Conservation (phyloP, 2,113 vertebrate genomes). For the Psammodynastes pulverulentus region DNA sequence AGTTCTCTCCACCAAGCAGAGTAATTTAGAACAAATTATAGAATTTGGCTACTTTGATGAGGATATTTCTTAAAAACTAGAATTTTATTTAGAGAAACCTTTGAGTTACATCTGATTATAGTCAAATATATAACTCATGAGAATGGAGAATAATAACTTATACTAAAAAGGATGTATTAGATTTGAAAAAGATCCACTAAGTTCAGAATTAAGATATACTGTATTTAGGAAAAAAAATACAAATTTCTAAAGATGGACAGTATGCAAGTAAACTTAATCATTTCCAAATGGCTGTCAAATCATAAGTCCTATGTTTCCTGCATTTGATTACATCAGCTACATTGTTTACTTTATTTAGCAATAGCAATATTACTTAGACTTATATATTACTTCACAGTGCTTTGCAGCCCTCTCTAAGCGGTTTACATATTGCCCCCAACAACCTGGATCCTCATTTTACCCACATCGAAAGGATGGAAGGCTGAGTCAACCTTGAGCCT, state of each 20-base stretch:
- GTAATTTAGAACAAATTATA: conserved; percentile 49
- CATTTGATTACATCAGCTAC: background rate
- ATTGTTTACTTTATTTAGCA: background rate
- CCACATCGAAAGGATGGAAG: too few relatives aligned
- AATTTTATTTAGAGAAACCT: background rate
- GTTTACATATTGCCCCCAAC: too few relatives aligned
- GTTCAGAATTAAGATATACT: background rate
- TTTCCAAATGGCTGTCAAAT: background rate
- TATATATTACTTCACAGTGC: too few relatives aligned
- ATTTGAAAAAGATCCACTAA: background rate
- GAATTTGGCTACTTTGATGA: conserved; percentile 3
- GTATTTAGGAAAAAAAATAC: background rate
- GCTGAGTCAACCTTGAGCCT: too few relatives aligned
- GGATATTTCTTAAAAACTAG: background rate
- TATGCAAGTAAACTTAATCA: background rate
- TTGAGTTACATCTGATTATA: background rate
- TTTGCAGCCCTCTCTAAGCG: too few relatives aligned
- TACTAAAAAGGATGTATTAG: background rate
- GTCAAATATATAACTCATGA: background rate
- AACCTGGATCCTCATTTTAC: too few relatives aligned
- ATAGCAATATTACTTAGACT: too few relatives aligned
- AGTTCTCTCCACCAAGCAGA: conserved; percentile 63
- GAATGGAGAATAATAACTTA: background rate
- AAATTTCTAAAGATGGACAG: background rate
- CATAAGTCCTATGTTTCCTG: background rate